These are phyloP conservation scores for Molorchus minor DNA, from an alignment of 2,888 invertebrate species.

Conservation along the genomic window DNA sequence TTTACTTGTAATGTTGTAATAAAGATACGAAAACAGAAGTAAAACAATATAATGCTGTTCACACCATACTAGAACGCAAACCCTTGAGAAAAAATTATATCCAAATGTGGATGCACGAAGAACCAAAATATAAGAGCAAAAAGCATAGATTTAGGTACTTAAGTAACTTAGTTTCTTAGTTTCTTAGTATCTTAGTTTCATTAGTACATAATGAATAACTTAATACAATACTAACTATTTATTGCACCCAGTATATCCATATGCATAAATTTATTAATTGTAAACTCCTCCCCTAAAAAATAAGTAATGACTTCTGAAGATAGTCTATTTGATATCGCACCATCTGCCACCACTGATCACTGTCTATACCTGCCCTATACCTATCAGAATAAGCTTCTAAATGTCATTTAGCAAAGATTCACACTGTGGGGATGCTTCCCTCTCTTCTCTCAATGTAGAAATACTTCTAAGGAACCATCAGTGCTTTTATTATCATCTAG, in stretches of 20 bases:
- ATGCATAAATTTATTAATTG: background rate
- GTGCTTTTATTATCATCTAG: too few relatives aligned
- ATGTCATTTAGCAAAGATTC: too few relatives aligned
- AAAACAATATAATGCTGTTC: background rate
- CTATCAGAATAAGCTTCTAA: too few relatives aligned
- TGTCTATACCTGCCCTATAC: too few relatives aligned
- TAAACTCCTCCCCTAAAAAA: background rate
- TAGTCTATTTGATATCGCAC: too few relatives aligned
- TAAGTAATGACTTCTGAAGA: background rate
- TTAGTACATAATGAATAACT: too few relatives aligned
- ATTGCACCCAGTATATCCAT: background rate
- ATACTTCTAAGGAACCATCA: too few relatives aligned
- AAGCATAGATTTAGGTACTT: background rate
- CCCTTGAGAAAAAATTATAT: background rate
- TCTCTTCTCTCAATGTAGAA: too few relatives aligned
- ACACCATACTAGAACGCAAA: background rate
- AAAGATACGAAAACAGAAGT: constrained; percentile 17
- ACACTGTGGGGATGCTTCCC: too few relatives aligned
- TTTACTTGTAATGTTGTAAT: constrained; percentile 17
- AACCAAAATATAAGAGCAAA: background rate
- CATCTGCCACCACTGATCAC: too few relatives aligned
- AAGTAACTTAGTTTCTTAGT: background rate
- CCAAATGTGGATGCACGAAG: background rate
- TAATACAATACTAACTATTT: background rate
- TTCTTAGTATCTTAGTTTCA: too few relatives aligned